Evolutionary conservation across 2,888 invertebrate genomes (phyloP).

Genomic region (Drosophila parthenogenetica): DNA sequence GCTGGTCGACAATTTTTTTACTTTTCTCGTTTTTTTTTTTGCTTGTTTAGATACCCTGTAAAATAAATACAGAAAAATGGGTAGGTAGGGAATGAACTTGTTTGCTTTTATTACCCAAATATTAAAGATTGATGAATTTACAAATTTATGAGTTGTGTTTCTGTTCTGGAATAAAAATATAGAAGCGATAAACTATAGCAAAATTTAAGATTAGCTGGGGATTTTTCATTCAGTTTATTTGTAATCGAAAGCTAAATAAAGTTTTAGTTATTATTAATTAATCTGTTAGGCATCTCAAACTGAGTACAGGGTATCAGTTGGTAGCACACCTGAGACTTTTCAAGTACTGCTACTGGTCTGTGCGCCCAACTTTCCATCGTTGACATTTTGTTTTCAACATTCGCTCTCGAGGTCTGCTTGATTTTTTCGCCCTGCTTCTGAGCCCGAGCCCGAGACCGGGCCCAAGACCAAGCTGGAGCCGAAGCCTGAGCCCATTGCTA

Average conservation of each 20-base stretch:
- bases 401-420: slow-evolving; percentile 30
- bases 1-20: slow-evolving; percentile 33
- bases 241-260: too few relatives aligned
- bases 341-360: slow-evolving; percentile 12
- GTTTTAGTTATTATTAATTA: too few relatives aligned
- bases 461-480: neutral
- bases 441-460: neutral
- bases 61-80: neutral
- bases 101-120: too few relatives aligned
- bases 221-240: too few relatives aligned
- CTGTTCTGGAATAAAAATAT: too few relatives aligned
- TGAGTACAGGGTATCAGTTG: neutral
- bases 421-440: neutral
- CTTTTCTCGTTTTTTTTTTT: slow-evolving; percentile 5
- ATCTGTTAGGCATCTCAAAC: too few relatives aligned
- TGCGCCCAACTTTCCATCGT: slow-evolving; percentile 56
- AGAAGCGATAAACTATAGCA: too few relatives aligned
- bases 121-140: too few relatives aligned
- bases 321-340: neutral
- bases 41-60: slow-evolving; percentile 16
- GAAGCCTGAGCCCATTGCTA: slow-evolving; percentile 1
- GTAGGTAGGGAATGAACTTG: neutral
- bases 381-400: slow-evolving; percentile 72
- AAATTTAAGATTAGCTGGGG: too few relatives aligned
- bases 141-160: too few relatives aligned